These are phyloP conservation scores for Penaeus monodon DNA, from an alignment of 2,888 invertebrate genomes.

Conservation along the genomic window DNA sequence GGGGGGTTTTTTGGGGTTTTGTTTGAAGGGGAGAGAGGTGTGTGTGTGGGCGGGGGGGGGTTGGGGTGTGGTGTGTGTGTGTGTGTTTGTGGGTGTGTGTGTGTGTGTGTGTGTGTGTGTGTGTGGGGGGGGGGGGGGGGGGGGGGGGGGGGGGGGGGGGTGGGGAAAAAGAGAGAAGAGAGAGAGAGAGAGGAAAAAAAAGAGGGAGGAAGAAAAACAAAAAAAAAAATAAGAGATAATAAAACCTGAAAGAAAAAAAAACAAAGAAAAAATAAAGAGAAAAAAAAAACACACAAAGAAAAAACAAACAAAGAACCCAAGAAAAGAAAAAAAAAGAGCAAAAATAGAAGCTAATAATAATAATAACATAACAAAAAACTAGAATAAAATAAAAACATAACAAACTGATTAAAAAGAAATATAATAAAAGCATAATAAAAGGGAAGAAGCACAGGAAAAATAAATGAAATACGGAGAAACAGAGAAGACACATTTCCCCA, in stretches of 20 bases:
- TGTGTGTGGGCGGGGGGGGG: background rate
- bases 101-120: background rate
- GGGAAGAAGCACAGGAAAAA: too few relatives aligned
- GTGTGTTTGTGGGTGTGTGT: background rate
- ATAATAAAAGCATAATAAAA: background rate
- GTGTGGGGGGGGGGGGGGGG: background rate
- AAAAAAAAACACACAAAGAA: too few relatives aligned
- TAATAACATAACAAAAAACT: too few relatives aligned
- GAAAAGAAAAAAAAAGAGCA: too few relatives aligned
- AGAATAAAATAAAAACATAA: background rate
- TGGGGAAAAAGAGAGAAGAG: conserved; percentile 10
- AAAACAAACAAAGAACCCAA: too few relatives aligned
- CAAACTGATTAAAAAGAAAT: background rate
- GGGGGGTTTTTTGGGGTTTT: background rate
- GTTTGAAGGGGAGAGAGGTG: too few relatives aligned
- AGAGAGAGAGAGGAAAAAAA: conserved; percentile 2
- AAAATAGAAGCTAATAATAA: too few relatives aligned
- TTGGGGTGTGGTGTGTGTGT: background rate
- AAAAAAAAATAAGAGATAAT: too few relatives aligned
- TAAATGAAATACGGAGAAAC: too few relatives aligned
- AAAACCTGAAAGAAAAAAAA: too few relatives aligned
- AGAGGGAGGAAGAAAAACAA: conserved; percentile 16
- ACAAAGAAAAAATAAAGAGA: too few relatives aligned
- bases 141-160: background rate
- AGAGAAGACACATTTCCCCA: background rate